Evolutionary conservation across 2,797 vertebrate genomes (phyloP).

Genomic region (Spinibarbus caldwelli): DNA sequence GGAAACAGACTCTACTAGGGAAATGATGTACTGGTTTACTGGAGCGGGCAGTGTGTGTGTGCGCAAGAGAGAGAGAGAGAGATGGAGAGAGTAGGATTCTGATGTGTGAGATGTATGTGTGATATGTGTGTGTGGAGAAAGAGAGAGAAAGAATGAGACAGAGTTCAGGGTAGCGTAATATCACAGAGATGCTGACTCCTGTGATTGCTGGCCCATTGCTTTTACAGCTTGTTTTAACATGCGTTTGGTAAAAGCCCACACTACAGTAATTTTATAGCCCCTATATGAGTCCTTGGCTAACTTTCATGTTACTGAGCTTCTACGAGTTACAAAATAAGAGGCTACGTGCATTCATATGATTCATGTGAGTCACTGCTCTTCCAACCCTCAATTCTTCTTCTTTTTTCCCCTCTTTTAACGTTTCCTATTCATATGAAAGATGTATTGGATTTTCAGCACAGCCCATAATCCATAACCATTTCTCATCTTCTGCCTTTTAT

Average conservation of each 20-base stretch:
- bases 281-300: conserved; percentile 51
- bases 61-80: neutral
- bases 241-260: conserved; percentile 55
- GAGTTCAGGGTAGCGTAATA: conserved; percentile 11
- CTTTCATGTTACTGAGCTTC: conserved; percentile 39
- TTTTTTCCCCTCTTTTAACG: neutral
- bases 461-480: conserved; percentile 25
- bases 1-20: conserved; percentile 49
- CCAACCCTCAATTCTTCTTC: conserved; percentile 1
- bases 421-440: conserved; percentile 17
- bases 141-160: neutral
- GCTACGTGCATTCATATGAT: conserved; percentile 20
- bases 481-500: conserved; percentile 22
- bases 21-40: conserved; percentile 40
- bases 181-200: conserved; percentile 54
- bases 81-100: conserved; percentile 48
- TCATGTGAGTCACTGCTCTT: conserved; percentile 1
- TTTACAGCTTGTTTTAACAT: conserved; percentile 59
- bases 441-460: conserved; percentile 31
- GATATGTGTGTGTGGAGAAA: conserved; percentile 2
- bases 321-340: conserved; percentile 22
- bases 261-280: conserved; percentile 47
- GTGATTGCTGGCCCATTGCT: conserved; percentile 59
- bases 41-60: conserved; percentile 27
- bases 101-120: conserved; percentile 50